Evolutionary conservation across 2,888 invertebrate genomes (phyloP), one percentile per base, ranked within the genome.

Genomic region (Parnassius orleans): DNA sequence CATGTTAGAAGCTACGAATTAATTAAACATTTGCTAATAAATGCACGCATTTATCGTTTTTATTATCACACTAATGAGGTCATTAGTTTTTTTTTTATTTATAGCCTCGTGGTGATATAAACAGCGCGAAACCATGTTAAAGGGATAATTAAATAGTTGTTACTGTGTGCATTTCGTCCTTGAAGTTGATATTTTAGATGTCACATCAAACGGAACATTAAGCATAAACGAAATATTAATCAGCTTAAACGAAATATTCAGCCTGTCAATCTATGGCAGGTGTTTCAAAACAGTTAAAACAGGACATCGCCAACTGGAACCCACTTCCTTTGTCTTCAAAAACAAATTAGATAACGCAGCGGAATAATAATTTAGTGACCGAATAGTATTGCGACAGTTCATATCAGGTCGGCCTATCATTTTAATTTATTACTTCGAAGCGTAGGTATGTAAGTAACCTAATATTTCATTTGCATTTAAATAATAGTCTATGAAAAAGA

Each of bases 271-370:
- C 47, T 46, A 15, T 33, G 57, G 65, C 72, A 75, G 73, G 73
- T 79, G 76, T 69, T 69, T 73, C 75, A 67, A 75, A 79, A 74
- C 74, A 68, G 76, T 76, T 73, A 64, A 74, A 79, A 78, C 78
- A 77, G 84, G 81, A 83, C 81, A 80, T 73, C 68, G 74, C 77
- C 71, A 75, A 78, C 78, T 79, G 73, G 78, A 79, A 74, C 74
- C 73, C 73, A 85, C 84, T 87, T 90, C 89, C 90, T 88, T 75
- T 79, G 80, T 78, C 76, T 84, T 77, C 76, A 61, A 80, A 85
- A 78, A 85, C 84, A 87, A 87, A 88, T 87, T 84, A 86, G 82
- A 78, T 75, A 79, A 76, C 76, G 71, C 75, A 72, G 64, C 68
- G 67, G 88, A 88, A 90, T 90, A 84, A 79, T 80, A 89, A 90